Evolutionary conservation across 1,140 invertebrate species (phyloP).

Genomic region (Platyura marginata): DNA sequence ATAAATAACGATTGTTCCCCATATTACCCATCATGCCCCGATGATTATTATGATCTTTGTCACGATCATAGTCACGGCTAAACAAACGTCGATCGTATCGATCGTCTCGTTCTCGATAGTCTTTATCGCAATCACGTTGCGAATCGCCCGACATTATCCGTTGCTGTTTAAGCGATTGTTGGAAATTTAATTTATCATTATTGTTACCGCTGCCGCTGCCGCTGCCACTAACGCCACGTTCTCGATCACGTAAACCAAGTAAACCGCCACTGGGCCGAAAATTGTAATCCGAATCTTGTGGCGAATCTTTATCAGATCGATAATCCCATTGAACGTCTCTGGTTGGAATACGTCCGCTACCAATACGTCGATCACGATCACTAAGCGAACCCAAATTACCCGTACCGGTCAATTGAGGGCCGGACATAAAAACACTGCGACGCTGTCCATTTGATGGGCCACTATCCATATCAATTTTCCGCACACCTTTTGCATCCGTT

Average conservation of each 20-base stretch:
- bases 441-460: slow-evolving; percentile 5
- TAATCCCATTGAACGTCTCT: slow-evolving; percentile 36
- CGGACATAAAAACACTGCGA: slow-evolving; percentile 2
- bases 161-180: slow-evolving; percentile 5
- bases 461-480: slow-evolving; percentile 1
- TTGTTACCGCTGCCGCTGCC: slow-evolving; percentile 2
- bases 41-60: background rate
- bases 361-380: slow-evolving; percentile 41
- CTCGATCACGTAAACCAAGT: slow-evolving; percentile 12
- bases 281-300: slow-evolving; percentile 14
- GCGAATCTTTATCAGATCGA: slow-evolving; percentile 5
- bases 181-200: slow-evolving; percentile 2
- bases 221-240: slow-evolving; percentile 8
- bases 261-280: slow-evolving; percentile 17
- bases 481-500: slow-evolving; percentile 1
- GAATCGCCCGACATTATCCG: slow-evolving; percentile 4
- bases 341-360: slow-evolving; percentile 49
- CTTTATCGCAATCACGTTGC: background rate
- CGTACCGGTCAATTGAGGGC: slow-evolving; percentile 2
- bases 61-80: slow-evolving; percentile 1
- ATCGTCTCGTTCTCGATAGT: slow-evolving; percentile 11
- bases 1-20: background rate
- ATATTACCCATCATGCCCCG: background rate
- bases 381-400: slow-evolving; percentile 6
- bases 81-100: slow-evolving; percentile 4